Base-by-base conservation (phyloP, 2,797 vertebrate species). In the Lycodopsis pacificus region DNA sequence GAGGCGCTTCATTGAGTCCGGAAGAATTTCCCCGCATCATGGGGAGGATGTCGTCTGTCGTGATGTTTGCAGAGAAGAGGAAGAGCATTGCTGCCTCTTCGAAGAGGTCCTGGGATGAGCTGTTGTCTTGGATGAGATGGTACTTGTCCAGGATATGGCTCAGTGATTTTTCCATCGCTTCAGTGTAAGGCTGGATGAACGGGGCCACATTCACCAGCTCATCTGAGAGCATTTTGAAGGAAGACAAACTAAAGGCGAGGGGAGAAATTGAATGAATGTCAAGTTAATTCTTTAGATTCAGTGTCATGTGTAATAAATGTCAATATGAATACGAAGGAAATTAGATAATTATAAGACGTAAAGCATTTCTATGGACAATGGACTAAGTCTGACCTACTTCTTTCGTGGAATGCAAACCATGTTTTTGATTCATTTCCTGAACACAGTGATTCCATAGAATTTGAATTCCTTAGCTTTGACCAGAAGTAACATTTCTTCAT, bases 11-110 rank as follows among this genome's bases (percentile, higher is more conserved):
- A 19, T 73, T 65, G 14, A 76, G 20, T 4, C 27, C 76, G 19
- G 82, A 79, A 14, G 71, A 77, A 40, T 87, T 57, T 12, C 80
- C 90, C 68, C 11, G 71, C 57, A 86, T 74, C 34, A 86, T 54
- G 40, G 76, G 42, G 25, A 82, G 49, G 15, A 93, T 59, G 73
- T 88, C 65, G 3, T 89, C 76, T 0, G 64, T 76, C 20, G 89
- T 92, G 56, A 93, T 75, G 84, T 95, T 95, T 32, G 84, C 80
- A n/a, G 86, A 88, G 1, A 74, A 83, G 0, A 96, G 87, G 27
- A 92, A 63, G 59, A 84, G 86, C 73, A 82, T 74, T 5, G 86
- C 76, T 30, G 91, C 88, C 48, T 95, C 86, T 42, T 13, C 36
- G 34, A 94, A 32, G 25, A 94, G 30, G 4, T 90, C 42, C 72